Evolutionary conservation across 2,113 vertebrate species (phyloP).

Genomic region (Phrynosoma blainvillii): DNA sequence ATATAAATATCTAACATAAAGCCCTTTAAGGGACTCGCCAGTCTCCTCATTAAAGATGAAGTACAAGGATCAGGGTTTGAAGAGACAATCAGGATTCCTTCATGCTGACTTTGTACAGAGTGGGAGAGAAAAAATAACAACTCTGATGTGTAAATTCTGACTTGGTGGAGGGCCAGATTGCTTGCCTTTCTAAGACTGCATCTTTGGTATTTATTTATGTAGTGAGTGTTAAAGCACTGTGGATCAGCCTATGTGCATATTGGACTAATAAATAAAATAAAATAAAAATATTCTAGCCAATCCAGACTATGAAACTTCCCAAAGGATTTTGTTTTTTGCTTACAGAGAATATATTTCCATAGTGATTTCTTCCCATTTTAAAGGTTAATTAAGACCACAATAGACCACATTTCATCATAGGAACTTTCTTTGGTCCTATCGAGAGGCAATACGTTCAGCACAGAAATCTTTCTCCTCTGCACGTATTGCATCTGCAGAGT

Average conservation of each 20-base stretch:
- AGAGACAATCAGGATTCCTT: conserved; percentile 36
- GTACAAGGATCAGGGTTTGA: conserved; percentile 31
- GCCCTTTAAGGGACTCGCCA: conserved; percentile 51
- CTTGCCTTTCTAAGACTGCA: fast-evolving
- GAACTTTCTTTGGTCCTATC: too few relatives aligned
- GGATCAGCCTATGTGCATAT: not conserved
- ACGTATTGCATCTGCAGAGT: too few relatives aligned
- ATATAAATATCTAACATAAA: conserved; percentile 67
- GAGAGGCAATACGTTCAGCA: too few relatives aligned
- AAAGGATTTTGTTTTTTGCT: not conserved
- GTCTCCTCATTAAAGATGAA: conserved; percentile 66
- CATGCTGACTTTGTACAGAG: fast-evolving
- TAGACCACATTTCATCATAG: too few relatives aligned
- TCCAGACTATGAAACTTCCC: not conserved
- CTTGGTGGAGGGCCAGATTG: not conserved
- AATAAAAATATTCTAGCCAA: not conserved
- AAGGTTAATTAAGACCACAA: not conserved
- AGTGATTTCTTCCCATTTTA: too few relatives aligned
- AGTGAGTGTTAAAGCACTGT: not conserved
- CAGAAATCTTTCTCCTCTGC: too few relatives aligned
- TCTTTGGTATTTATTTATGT: fast-evolving
- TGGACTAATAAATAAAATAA: not conserved
- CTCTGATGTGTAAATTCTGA: fast-evolving
- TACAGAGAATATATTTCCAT: too few relatives aligned
- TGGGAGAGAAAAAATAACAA: fast-evolving